phyloP scores from a whole-genome alignment of 2,888 invertebrate genomes.

The Coecobrya sp. region DNA sequence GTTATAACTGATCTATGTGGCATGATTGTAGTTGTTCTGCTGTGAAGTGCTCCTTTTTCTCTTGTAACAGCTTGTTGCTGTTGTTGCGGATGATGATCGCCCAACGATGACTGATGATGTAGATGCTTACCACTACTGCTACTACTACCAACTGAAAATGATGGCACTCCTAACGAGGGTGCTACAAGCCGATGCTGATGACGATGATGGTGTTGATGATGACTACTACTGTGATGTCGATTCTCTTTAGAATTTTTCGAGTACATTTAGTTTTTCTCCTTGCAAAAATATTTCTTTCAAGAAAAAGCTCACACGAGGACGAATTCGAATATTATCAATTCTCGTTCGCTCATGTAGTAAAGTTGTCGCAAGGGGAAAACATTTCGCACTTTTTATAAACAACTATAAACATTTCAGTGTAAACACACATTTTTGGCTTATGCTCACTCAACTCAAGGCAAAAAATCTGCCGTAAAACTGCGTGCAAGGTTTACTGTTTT shows the following conservation, averaged over 20 bases:
- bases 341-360: conserved; percentile 1
- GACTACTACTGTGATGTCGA: conserved; percentile 60
- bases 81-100: conserved; percentile 10
- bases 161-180: conserved; percentile 46
- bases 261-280: conserved; percentile 64
- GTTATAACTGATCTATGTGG: conserved; percentile 66
- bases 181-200: conserved; percentile 18
- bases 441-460: not conserved
- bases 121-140: conserved; percentile 7
- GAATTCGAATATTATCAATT: conserved; percentile 7
- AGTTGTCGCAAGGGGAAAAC: not conserved
- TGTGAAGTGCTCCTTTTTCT: conserved; percentile 70
- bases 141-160: conserved; percentile 22
- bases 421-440: conserved; percentile 25
- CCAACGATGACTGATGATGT: conserved; percentile 23
- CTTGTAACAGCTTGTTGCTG: conserved; percentile 37
- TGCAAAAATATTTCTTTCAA: conserved; percentile 43
- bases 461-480: conserved; percentile 17
- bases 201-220: conserved; percentile 48
- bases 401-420: conserved; percentile 34
- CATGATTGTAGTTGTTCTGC: conserved; percentile 68
- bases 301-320: not conserved
- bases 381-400: conserved; percentile 43
- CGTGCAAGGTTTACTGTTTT: conserved; percentile 27
- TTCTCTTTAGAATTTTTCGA: conserved; percentile 61